These are phyloP conservation scores for Amazonetta brasiliensis DNA, from an alignment of 2,797 vertebrate species.

Conservation along the genomic window DNA sequence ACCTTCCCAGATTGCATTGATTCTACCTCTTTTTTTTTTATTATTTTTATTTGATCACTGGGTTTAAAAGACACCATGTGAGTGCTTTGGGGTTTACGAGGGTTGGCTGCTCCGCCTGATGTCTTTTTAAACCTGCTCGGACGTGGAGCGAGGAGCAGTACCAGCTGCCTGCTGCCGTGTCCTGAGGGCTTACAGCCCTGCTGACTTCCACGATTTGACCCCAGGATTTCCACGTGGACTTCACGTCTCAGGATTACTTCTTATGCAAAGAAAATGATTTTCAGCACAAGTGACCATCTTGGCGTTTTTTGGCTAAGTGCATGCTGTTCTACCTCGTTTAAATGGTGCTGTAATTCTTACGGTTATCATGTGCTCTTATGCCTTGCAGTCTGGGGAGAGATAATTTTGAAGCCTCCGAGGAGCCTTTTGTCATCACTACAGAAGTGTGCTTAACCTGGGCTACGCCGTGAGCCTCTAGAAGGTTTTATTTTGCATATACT, in stretches of 20 bases:
- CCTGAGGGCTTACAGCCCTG: not conserved
- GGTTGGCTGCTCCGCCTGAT: not conserved
- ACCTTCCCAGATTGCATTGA: not conserved
- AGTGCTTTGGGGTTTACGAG: not conserved
- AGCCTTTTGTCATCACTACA: not conserved
- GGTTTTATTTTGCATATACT: not conserved
- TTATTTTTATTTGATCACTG: not conserved
- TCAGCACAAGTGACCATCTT: not conserved
- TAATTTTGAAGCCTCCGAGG: not conserved
- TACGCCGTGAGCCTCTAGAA: not conserved
- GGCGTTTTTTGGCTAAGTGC: not conserved
- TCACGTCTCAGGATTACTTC: not conserved
- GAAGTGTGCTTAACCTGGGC: not conserved
- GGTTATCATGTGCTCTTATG: not conserved
- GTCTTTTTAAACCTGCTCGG: not conserved
- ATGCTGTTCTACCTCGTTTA: not conserved
- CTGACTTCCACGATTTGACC: not conserved
- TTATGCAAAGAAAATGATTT: not conserved
- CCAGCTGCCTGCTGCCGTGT: accelerated
- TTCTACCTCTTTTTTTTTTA: not conserved
- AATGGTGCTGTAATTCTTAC: not conserved
- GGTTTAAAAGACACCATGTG: not conserved
- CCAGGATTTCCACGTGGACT: not conserved
- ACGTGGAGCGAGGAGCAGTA: not conserved
- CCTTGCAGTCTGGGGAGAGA: not conserved